phyloP scores from a whole-genome alignment of 2,888 invertebrate species.

The Acrocyrtus sp. region DNA sequence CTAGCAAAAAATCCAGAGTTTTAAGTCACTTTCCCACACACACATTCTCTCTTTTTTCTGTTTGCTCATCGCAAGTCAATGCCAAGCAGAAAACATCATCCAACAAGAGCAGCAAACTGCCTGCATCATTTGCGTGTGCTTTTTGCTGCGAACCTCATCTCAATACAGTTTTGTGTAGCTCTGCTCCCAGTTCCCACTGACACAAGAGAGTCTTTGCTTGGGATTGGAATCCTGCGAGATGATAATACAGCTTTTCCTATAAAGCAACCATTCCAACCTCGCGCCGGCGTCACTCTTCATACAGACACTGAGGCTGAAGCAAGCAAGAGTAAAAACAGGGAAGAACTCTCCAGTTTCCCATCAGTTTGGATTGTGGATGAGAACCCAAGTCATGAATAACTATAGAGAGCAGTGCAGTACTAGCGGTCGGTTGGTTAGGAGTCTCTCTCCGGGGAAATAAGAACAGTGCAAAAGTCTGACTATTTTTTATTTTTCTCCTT shows the following conservation, averaged over 20 bases:
- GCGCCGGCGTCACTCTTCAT: slow-evolving; percentile 54
- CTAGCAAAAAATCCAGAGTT: slow-evolving; percentile 6
- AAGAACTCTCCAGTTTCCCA: slow-evolving; percentile 43
- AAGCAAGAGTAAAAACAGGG: slow-evolving; percentile 25
- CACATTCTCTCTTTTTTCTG: slow-evolving; percentile 19
- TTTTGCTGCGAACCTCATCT: slow-evolving; percentile 28
- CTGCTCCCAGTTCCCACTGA: no score
- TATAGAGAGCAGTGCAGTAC: slow-evolving; percentile 10
- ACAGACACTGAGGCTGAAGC: slow-evolving; percentile 23
- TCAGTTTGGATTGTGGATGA: slow-evolving; percentile 52
- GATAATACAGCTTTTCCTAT: slow-evolving; percentile 15
- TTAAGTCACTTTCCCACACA: slow-evolving; percentile 39
- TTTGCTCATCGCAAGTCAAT: slow-evolving; percentile 18
- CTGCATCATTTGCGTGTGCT: slow-evolving; percentile 5
- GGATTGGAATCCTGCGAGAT: no score
- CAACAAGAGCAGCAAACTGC: no score
- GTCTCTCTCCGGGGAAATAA: slow-evolving; percentile 51
- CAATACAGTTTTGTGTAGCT: no score
- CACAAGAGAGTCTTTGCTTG: slow-evolving; percentile 30
- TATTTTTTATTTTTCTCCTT: slow-evolving; percentile 31
- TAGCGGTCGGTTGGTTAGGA: not conserved
- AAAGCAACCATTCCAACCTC: slow-evolving; percentile 36
- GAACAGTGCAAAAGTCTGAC: slow-evolving; percentile 30
- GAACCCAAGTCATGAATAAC: slow-evolving; percentile 50
- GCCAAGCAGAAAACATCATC: slow-evolving; percentile 18